Conservation (phyloP, 1,140 invertebrate genomes). For the Solenopsis invicta region DNA sequence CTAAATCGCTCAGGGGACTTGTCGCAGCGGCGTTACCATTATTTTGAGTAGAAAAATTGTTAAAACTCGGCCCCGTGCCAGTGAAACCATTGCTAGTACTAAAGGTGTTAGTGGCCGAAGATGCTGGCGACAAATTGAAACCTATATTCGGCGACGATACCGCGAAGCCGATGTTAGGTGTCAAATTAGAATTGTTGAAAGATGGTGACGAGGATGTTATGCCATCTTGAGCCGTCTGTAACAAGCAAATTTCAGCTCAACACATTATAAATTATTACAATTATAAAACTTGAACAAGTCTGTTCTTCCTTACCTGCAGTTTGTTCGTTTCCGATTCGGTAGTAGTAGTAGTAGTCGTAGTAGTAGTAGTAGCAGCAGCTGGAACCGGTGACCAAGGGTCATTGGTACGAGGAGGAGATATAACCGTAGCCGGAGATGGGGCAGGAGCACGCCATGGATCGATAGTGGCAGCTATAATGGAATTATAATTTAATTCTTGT, state of each 20-base stretch:
- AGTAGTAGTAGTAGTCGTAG: conserved; percentile 72
- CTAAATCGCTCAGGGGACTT: conserved; percentile 91
- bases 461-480: conserved; percentile 67
- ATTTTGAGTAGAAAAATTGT: conserved; percentile 79
- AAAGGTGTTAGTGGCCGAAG: conserved; percentile 75
- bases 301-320: conserved; percentile 59
- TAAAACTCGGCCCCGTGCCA: conserved; percentile 80
- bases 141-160: conserved; percentile 82
- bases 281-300: background rate
- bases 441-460: conserved; percentile 88
- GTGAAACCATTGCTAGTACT: conserved; percentile 84
- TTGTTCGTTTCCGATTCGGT: conserved; percentile 75
- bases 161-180: conserved; percentile 79
- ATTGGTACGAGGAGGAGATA: conserved; percentile 76
- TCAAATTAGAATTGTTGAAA: conserved; percentile 78
- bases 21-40: conserved; percentile 75
- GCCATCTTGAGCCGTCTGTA: conserved; percentile 65
- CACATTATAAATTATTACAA: background rate
- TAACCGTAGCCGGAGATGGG: conserved; percentile 74
- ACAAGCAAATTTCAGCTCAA: background rate
- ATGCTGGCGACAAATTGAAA: conserved; percentile 79
- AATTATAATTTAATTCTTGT: background rate
- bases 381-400: conserved; percentile 87
- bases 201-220: conserved; percentile 74
- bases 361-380: conserved; percentile 76